Evolutionary conservation across 30 jellyfish, hydroid and myxozoan genomes (phyloP).

Genomic region (Mastigias papua): DNA sequence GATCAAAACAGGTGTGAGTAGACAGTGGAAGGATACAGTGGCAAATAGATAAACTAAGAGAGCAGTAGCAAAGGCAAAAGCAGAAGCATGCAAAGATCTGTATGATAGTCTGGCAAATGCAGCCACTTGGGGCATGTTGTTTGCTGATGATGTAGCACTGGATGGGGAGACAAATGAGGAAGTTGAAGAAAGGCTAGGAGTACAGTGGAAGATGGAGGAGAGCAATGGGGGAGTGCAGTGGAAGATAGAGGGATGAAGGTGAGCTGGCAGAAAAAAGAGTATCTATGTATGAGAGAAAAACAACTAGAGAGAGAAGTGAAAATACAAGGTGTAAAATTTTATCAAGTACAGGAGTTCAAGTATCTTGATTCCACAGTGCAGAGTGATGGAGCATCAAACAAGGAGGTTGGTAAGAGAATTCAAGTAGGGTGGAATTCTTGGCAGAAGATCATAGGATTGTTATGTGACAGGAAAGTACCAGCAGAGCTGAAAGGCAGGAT

Average conservation of each 20-base stretch:
- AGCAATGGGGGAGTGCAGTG: slow-evolving; percentile 12
- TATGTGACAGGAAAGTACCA: not conserved
- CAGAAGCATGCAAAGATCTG: slow-evolving; percentile 28
- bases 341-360: not conserved
- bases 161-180: too few relatives aligned
- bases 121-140: too few relatives aligned
- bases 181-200: slow-evolving; percentile 22
- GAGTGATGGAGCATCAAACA: not conserved
- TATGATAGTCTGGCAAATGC: slow-evolving; percentile 4
- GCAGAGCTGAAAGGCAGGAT: not conserved
- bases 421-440: slow-evolving; percentile 2
- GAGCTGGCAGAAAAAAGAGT: not conserved
- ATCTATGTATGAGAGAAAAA: not conserved
- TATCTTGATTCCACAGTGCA: not conserved
- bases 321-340: not conserved
- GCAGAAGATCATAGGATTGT: slow-evolving; percentile 9
- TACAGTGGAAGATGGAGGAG: not conserved
- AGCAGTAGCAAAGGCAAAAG: slow-evolving; percentile 26
- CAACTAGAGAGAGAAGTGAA: not conserved
- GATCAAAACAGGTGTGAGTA: slow-evolving; percentile 9
- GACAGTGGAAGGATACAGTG: slow-evolving; percentile 3
- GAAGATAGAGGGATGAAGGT: slow-evolving; percentile 18
- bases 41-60: slow-evolving; percentile 11
- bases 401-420: not conserved
- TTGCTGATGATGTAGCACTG: too few relatives aligned